Evolutionary conservation across 2,797 vertebrate genomes (phyloP).

Genomic region (Sphenopsis melanotis): DNA sequence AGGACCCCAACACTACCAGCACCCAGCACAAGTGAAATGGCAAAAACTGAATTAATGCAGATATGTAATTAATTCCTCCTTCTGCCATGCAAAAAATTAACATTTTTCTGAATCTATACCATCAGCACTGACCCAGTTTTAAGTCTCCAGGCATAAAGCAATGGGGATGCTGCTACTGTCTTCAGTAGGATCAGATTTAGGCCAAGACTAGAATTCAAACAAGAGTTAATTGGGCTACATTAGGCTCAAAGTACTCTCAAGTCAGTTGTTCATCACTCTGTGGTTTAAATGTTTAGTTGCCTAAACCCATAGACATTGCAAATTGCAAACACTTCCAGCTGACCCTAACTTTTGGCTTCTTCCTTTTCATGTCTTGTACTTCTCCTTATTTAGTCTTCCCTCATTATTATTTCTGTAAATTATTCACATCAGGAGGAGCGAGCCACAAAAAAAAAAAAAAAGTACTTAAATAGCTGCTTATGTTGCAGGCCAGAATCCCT

Average conservation of each 20-base stretch:
- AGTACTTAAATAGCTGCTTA: not conserved
- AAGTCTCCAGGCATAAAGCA: not conserved
- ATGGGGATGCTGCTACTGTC: not conserved
- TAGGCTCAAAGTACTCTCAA: not conserved
- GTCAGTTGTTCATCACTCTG: not conserved
- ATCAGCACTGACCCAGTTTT: not conserved
- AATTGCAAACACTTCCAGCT: not conserved
- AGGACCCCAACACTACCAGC: not conserved
- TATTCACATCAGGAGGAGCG: conserved; percentile 8
- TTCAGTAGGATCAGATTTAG: not conserved
- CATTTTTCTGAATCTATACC: not conserved
- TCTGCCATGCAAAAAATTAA: not conserved
- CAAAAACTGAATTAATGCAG: not conserved
- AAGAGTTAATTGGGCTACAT: not conserved
- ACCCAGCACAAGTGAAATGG: not conserved
- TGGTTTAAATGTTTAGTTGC: conserved; percentile 39
- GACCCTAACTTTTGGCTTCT: not conserved
- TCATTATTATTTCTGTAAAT: conserved; percentile 30
- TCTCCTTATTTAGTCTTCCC: conserved; percentile 17
- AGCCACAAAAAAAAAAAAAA: conserved; percentile 6
- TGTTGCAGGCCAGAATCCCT: not conserved
- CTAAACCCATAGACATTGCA: not conserved
- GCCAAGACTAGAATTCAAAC: not conserved
- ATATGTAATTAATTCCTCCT: not conserved
- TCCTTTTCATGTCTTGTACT: not conserved